Evolutionary conservation across 2,113 vertebrate genomes (phyloP), one percentile per base, ranked within the genome.

Genomic region (Chloroceryle aenea): DNA sequence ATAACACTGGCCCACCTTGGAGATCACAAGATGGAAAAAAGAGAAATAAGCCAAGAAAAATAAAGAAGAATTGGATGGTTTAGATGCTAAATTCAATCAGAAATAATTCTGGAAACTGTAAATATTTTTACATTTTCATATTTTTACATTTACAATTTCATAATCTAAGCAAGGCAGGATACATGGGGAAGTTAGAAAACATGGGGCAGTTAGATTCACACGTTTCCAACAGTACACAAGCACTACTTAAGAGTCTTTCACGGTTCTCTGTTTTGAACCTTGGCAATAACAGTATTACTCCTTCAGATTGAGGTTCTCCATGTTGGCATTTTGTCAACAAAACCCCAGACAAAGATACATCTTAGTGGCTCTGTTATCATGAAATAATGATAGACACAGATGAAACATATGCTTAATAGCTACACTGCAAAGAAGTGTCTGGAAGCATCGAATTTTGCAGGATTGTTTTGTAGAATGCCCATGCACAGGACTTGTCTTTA

Each of bases 31-130:
- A 89, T 45, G 59, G 88, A 94, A 93, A 93, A 94, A 93, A 59
- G 42, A 88, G 63, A 95, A 92, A 45, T 4, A 48, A 88, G 75
- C 52, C 90, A 94, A 95, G 68, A 87, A 89, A 88, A 94, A 92
- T 61, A n/a, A 88, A 82, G 42, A n/a, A 40, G 32, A 32, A 68
- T 32, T 48, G 56, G 9, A 58, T 59, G 29, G 48, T 88, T 90
- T 69, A 58, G 56, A 92, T 56, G 56, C 29, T 79, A 81, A 87
- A 84, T 74, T 90, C 42, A 87, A 78, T 72, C 61, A 88, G 66
- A 80, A 89, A 87, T 72, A 81, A 77, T 81, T 74, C 63, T 62
- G 76, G 86, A 90, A 84, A 43, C 42, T 42, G 55, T 63, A 84
- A 78, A 85, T 84, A 59, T 43, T 93, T 93, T 73, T 50, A 76